Evolutionary conservation across 2,797 vertebrate species (phyloP), one percentile per base, ranked within the genome.

Genomic region (Sebastes nivosus): DNA sequence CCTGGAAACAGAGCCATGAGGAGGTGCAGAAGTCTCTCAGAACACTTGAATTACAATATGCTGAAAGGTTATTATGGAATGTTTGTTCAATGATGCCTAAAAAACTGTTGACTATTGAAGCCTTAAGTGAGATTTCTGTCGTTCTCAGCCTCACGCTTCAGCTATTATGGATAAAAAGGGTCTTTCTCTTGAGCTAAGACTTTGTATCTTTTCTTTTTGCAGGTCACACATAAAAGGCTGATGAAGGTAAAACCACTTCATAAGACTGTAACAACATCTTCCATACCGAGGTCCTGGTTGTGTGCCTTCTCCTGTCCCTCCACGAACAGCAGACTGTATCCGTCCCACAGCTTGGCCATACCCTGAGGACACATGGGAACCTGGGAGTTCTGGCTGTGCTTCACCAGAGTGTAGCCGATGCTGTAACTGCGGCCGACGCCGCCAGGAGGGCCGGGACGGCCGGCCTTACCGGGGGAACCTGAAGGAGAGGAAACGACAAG

Each of bases 261-360:
- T 38, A 38, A 38, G 36, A 38, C 36, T 6, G 36, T 38, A 38
- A 38, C 36, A 38, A 38, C 14, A 30, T 10, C 30, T 60, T 68
- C 57, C 84, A 87, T 93, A 99, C 98, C 98, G 0, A 99, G 94
- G 75, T 99, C 98, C 92, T 99, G 98, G 94, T 98, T 99, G 94
- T 99, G 98, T 1, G 97, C 95, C 90, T 99, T 99, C 82, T 99
- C 98, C 93, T 99, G 98, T 1, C 98, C 98, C 86, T 99, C 97
- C 90, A 99, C 97, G 0, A 95, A 97, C 55, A 97, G 94, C 73
- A 98, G 90, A 65, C 98, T 99, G 96, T 97, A 99, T 6, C 98
- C 98, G 0, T 98, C 97, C 98, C 98, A 99, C 52, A 99, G 95
- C 60, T 90, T 96, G 78, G 69, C 95, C 97, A 98, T 98, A 29